Percentiles rank a stretch among this genome's conserved stretches.
Conservation (phyloP, 2,888 invertebrate species). For the Dolichopus griseipennis region DNA sequence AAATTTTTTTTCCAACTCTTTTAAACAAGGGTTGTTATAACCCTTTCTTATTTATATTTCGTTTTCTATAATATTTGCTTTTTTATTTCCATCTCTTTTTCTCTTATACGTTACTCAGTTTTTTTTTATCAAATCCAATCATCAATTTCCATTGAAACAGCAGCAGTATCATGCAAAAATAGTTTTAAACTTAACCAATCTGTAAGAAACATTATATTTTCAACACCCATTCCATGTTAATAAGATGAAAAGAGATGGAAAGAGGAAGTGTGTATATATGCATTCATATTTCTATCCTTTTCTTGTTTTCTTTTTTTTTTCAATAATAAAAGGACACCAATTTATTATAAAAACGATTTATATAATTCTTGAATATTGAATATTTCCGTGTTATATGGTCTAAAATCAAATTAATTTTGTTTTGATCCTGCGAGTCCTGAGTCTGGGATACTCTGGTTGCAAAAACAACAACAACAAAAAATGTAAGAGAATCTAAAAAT, state of each 20-base stretch:
- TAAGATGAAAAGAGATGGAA: no score
- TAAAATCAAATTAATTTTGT: not conserved
- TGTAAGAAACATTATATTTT: not conserved
- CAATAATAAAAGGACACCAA: not conserved
- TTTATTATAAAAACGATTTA: not conserved
- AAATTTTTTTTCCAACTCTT: not conserved
- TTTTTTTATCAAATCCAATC: not conserved
- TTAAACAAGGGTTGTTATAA: not conserved
- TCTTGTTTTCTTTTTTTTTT: not conserved
- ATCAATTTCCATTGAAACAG: not conserved
- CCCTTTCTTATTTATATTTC: not conserved
- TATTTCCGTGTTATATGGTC: constrained; percentile 11
- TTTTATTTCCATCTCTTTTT: no score
- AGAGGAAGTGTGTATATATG: no score
- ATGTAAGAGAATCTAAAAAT: not conserved
- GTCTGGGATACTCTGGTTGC: not conserved
- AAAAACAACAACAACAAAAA: not conserved
- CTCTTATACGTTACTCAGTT: not conserved
- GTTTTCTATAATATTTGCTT: not conserved
- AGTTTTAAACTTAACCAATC: not conserved
- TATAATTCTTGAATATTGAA: constrained; percentile 15
- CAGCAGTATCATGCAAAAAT: not conserved
- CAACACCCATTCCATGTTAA: not conserved
- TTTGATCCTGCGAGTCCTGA: not conserved
- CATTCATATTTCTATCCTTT: no score